Evolutionary conservation across 53 echinoderm and acorn worm genomes (phyloP), one percentile per base, ranked within the genome.

Genomic region (Stichopus horrens): DNA sequence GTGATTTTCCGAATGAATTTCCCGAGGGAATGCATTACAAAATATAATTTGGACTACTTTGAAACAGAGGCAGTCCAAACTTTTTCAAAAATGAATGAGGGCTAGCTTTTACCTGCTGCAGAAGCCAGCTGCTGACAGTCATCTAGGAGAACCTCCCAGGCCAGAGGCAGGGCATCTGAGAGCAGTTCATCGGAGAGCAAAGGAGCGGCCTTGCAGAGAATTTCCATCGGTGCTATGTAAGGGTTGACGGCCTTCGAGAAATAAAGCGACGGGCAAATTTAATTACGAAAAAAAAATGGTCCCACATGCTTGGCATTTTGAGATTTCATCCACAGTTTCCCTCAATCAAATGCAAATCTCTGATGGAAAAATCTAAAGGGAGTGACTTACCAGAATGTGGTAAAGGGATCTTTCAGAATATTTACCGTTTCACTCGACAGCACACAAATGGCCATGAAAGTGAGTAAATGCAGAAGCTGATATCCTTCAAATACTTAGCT

Each of bases 61-160:
- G 37, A 37, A 37, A 0, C 37, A 37, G 37, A 37, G 37, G 37
- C 37, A 37, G 37, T 37, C 37, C 37, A 37, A 37, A 37, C 37
- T 37, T 37, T 37, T 37, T 37, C 37, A 37, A 37, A 37, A 37
- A 37, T 37, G 37, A 37, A 37, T 37, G 37, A 37, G 37, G 2
- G 37, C 37, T 37, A 37, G 37, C 37, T 37, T 88, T 89, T 77
- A 96, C 96, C 96, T 86, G 96, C 92, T 22, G 96, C 90, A 63
- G 92, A 93, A 71, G 96, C 95, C 4, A 96, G 80, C 74, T 96
- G 95, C 58, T 96, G 96, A 60, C 95, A 95, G 77, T 89, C 95
- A 83, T 96, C 96, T 54, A 96, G 88, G 11, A 96, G 92, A 9
- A 96, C 88, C 90, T 96, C 96, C 96, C 96, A 96, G 5, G 96